phyloP scores from a whole-genome alignment of 2,888 invertebrate species.

The Drosophila barbarae region DNA sequence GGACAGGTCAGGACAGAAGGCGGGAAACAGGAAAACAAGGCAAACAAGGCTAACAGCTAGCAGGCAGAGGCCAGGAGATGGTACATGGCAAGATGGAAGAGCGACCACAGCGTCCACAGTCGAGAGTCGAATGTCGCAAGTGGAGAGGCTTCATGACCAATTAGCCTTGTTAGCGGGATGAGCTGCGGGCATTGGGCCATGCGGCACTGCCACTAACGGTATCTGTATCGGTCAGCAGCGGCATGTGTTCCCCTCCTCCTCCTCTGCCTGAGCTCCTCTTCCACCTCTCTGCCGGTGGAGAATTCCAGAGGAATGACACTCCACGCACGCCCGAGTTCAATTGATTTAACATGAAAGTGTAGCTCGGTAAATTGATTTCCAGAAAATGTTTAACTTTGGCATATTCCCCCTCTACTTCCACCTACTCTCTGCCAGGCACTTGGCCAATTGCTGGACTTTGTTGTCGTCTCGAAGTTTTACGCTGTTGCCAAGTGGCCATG shows the following conservation, averaged over 20 bases:
- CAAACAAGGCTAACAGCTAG: constrained; percentile 5
- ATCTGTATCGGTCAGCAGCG: constrained; percentile 39
- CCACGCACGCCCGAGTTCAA: constrained; percentile 70
- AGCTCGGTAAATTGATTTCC: constrained; percentile 72
- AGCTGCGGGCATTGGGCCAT: constrained; percentile 61
- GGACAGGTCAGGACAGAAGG: constrained; percentile 17
- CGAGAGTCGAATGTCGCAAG: constrained; percentile 31
- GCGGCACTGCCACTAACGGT: constrained; percentile 55
- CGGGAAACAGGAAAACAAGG: constrained; percentile 15
- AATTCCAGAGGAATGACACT: constrained; percentile 57
- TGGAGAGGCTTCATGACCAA: constrained; percentile 70
- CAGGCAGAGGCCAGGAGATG: constrained; percentile 3
- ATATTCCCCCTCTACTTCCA: constrained; percentile 7
- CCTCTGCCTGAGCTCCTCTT: constrained; percentile 17
- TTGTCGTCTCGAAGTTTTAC: constrained; percentile 53
- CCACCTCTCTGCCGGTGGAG: constrained; percentile 8
- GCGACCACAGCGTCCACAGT: not conserved
- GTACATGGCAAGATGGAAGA: constrained; percentile 27
- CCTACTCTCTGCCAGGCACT: constrained; percentile 5
- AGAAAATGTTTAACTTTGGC: constrained; percentile 59
- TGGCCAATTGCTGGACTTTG: constrained; percentile 33
- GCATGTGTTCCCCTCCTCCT: constrained; percentile 24
- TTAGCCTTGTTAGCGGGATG: constrained; percentile 75
- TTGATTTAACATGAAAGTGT: constrained; percentile 74
- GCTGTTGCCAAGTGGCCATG: constrained; percentile 56